These are phyloP conservation scores for Ictidomys tridecemlineatus DNA, from an alignment of 2,113 vertebrate species.

Conservation along the genomic window DNA sequence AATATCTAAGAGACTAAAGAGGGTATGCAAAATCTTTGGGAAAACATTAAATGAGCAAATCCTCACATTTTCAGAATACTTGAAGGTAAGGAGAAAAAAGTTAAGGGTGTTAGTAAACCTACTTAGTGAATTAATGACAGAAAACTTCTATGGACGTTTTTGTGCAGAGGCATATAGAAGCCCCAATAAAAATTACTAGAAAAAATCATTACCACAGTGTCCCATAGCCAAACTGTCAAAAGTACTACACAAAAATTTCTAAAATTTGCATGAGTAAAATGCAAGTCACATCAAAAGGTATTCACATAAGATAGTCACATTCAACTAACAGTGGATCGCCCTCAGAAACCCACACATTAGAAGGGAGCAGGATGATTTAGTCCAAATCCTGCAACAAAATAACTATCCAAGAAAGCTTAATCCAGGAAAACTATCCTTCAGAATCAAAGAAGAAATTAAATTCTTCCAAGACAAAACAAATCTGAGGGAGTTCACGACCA, in stretches of 20 bases:
- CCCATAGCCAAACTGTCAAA: neutral
- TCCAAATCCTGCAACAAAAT: neutral
- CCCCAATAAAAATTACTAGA: neutral
- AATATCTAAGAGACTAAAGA: too few relatives aligned
- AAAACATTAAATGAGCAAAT: too few relatives aligned
- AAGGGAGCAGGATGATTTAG: neutral
- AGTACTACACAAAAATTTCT: neutral
- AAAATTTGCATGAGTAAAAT: neutral
- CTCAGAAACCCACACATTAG: neutral
- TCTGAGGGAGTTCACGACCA: too few relatives aligned
- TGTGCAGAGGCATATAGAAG: neutral
- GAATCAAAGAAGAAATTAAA: neutral
- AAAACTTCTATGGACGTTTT: neutral
- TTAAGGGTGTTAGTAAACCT: neutral
- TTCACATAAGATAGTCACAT: neutral
- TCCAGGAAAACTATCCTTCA: too few relatives aligned
- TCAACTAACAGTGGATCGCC: neutral
- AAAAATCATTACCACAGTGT: neutral
- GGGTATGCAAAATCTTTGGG: too few relatives aligned
- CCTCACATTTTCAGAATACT: too few relatives aligned
- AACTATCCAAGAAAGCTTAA: too few relatives aligned
- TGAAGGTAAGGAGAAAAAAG: neutral
- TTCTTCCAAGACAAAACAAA: neutral
- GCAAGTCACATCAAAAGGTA: neutral
- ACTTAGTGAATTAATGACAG: neutral